These are phyloP conservation scores for Seira musarum DNA, from an alignment of 2,888 invertebrate species.

Conservation along the genomic window DNA sequence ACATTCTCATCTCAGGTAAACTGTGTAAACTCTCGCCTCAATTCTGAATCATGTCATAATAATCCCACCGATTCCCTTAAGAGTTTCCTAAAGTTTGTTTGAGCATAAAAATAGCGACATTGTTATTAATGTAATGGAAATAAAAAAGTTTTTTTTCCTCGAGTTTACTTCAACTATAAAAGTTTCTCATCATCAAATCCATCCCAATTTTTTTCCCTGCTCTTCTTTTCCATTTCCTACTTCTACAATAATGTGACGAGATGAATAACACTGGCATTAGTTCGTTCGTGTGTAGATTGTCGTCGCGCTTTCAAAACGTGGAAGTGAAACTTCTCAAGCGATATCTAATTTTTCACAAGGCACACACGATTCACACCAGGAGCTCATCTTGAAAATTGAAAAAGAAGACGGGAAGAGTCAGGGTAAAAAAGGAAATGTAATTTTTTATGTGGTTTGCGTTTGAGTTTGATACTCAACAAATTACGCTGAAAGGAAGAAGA, in stretches of 20 bases:
- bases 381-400: constrained; percentile 61
- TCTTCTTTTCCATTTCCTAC: neutral
- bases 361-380: constrained; percentile 60
- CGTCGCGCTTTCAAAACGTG: too few species aligned
- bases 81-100: constrained; percentile 48
- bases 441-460: constrained; percentile 39
- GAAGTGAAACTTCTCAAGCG: constrained; percentile 36
- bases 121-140: constrained; percentile 52
- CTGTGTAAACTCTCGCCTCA: too few species aligned
- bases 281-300: constrained; percentile 23
- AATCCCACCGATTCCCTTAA: too few species aligned
- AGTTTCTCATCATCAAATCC: constrained; percentile 33
- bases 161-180: too few species aligned
- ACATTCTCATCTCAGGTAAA: too few species aligned
- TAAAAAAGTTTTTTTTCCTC: constrained; percentile 44
- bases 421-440: constrained; percentile 38
- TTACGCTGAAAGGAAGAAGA: constrained; percentile 38
- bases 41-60: too few species aligned
- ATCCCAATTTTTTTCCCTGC: constrained; percentile 10
- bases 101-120: constrained; percentile 55
- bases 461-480: constrained; percentile 57
- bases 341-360: constrained; percentile 23
- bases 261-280: too few species aligned
- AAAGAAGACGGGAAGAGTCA: too few species aligned
- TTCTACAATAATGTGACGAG: too few species aligned